phyloP scores from a whole-genome alignment of 2,888 invertebrate species.

The Microctonus hyperodae region DNA sequence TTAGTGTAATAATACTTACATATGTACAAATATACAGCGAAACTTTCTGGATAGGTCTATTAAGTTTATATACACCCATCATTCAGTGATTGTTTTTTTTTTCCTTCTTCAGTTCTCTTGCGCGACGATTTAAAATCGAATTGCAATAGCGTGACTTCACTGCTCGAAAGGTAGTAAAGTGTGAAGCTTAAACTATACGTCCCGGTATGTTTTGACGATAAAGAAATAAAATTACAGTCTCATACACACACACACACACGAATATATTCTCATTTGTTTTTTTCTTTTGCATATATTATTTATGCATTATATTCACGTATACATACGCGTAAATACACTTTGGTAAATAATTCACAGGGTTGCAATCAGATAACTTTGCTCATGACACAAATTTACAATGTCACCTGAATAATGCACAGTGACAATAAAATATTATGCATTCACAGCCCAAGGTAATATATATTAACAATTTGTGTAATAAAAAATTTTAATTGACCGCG shows the following conservation, averaged over 20 bases:
- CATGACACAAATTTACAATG: constrained; percentile 43
- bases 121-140: constrained; percentile 30
- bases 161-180: constrained; percentile 29
- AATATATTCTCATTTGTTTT: constrained; percentile 20
- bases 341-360: constrained; percentile 22
- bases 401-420: constrained; percentile 45
- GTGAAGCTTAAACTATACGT: constrained; percentile 28
- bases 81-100: constrained; percentile 3
- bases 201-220: constrained; percentile 28
- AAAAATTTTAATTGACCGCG: neutral
- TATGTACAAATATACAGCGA: neutral
- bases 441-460: constrained; percentile 1
- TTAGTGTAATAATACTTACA: neutral
- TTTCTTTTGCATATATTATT: constrained; percentile 9
- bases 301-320: neutral
- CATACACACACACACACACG: neutral
- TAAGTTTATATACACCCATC: neutral
- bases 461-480: neutral
- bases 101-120: neutral
- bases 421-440: constrained; percentile 42
- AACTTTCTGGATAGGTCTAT: constrained; percentile 22
- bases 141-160: constrained; percentile 33
- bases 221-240: constrained; percentile 38
- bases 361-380: constrained; percentile 32
- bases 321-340: neutral